Conservation (phyloP, 2,113 vertebrate species). For the Panurus biarmicus region DNA sequence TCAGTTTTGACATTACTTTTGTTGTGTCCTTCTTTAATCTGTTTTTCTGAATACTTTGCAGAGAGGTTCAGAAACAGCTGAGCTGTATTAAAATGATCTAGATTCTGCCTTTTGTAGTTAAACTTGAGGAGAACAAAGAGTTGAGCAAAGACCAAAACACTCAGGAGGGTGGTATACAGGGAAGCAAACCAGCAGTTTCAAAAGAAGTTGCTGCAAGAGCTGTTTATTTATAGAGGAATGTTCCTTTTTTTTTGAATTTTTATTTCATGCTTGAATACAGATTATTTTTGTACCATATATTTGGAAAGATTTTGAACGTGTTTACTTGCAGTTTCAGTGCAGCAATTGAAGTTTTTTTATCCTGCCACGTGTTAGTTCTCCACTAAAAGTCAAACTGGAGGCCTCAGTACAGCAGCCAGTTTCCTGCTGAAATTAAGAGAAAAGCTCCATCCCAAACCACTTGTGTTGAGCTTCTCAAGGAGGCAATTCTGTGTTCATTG, state of each 20-base stretch:
- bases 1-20: neutral
- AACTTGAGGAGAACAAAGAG: slow-evolving; percentile 9
- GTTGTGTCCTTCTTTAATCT: neutral
- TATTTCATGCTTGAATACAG: neutral
- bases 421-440: neutral
- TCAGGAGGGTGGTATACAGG: neutral
- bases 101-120: slow-evolving; percentile 7
- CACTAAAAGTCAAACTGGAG: neutral
- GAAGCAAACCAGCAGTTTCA: slow-evolving; percentile 2
- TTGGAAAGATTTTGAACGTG: neutral
- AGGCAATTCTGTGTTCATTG: neutral
- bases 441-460: neutral
- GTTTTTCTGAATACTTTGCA: neutral
- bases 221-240: slow-evolving; percentile 28
- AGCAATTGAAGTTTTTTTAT: neutral
- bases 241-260: neutral
- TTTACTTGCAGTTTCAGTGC: neutral
- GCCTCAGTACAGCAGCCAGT: neutral
- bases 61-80: neutral
- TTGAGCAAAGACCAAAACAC: neutral
- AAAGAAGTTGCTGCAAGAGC: neutral
- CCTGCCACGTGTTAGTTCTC: neutral
- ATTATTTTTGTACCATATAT: neutral
- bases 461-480: neutral
- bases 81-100: neutral